Base-by-base conservation (phyloP, 2,888 invertebrate genomes). In the Fragum sueziense region DNA sequence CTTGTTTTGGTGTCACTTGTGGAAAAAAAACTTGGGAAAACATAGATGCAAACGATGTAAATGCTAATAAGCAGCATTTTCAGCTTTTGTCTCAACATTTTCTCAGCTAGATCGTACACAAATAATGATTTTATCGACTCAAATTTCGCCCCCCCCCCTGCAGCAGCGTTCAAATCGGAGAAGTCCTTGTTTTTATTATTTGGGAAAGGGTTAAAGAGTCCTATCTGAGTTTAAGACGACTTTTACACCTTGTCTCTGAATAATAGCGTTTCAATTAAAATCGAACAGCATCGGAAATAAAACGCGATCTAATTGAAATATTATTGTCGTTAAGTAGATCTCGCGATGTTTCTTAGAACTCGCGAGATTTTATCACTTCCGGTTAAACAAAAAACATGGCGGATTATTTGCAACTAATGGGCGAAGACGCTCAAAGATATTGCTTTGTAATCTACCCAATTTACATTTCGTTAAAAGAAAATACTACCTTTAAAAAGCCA, bases 361-460 rank as follows among this genome's bases (percentile, higher is more conserved):
- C 54, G 65, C 51, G 25, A 33, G 73, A 25, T 73, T 73, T 73
- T 73, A 73, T 73, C 67, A 65, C 52, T 67, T 73, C 73, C 73
- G 73, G 65, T 65, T 65, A 37, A 65, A 29, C 65, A 73, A 65
- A n/a, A 65, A 73, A 52, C 71, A 34, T 61, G 31, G 25, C 33
- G 34, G 67, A 73, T 65, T 73, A 73, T 51, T 65, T 51, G 41
- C 33, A 59, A 71, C 59, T 65, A 65, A 65, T 65, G 33, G 57
- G 41, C 41, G 65, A 41, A 41, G 65, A 41, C 33, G 65, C 33
- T 65, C 33, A 20, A 41, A 41, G 37, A 65, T 65, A 65, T 65
- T 65, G 33, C 65, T 65, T 14, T 25, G 17, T 65, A 65, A 65
- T 65, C 65, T 41, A 41, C 34, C 33, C 41, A 65, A 65, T 65